Conservation (phyloP, 2,113 vertebrate genomes). For the Hippocampus mohnikei region DNA sequence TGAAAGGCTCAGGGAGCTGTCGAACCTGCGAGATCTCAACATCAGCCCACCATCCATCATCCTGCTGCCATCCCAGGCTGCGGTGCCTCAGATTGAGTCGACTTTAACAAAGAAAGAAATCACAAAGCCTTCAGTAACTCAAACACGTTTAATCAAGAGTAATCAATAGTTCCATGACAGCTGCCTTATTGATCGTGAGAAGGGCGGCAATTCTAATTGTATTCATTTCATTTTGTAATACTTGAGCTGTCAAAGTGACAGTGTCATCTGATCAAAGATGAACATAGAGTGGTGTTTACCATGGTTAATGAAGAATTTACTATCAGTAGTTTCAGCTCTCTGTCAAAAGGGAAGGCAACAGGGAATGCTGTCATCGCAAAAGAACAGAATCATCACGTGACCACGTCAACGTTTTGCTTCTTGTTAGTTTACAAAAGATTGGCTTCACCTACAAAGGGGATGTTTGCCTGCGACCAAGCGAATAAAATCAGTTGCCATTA, state of each 20-base stretch:
- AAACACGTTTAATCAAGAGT: slow-evolving; percentile 37
- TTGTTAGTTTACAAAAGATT: slow-evolving; percentile 40
- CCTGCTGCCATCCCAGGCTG: slow-evolving; percentile 28
- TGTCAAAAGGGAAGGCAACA: slow-evolving; percentile 12
- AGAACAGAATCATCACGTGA: slow-evolving; percentile 14
- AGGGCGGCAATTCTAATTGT: slow-evolving; percentile 7
- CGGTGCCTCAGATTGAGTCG: slow-evolving; percentile 34
- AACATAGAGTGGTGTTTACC: slow-evolving; percentile 15
- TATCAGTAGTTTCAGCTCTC: slow-evolving; percentile 7
- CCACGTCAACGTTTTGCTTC: slow-evolving; percentile 33
- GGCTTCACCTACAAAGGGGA: slow-evolving; percentile 30
- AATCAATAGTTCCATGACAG: slow-evolving; percentile 50
- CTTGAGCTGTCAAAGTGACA: slow-evolving; percentile 28
- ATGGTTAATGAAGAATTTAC: slow-evolving; percentile 26
- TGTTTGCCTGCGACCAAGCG: slow-evolving; percentile 45
- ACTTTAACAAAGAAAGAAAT: slow-evolving; percentile 30
- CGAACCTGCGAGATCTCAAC: slow-evolving; percentile 55
- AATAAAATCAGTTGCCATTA: slow-evolving; percentile 58
- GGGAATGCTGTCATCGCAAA: slow-evolving; percentile 19
- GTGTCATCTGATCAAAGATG: slow-evolving; percentile 26
- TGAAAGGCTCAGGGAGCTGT: slow-evolving; percentile 50
- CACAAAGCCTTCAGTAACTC: slow-evolving; percentile 27
- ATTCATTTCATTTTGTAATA: slow-evolving; percentile 9
- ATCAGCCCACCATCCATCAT: slow-evolving; percentile 56
- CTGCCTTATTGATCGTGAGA: slow-evolving; percentile 33